These are phyloP conservation scores for Oikopleura dioica DNA, from an alignment of 23 tunicate genomes.

Conservation along the genomic window DNA sequence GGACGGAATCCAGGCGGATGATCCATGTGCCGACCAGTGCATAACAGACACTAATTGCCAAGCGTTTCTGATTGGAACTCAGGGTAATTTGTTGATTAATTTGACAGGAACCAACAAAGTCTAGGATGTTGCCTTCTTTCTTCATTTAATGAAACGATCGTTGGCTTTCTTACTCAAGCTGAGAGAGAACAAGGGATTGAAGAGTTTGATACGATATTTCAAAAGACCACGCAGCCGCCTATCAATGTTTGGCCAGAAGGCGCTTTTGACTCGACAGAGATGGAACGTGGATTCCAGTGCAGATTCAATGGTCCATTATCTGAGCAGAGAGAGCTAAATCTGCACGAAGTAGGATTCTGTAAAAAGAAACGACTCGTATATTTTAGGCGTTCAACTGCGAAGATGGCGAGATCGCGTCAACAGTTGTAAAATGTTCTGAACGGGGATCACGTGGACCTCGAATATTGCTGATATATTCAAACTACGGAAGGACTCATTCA, in stretches of 20 bases:
- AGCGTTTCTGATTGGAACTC: not conserved
- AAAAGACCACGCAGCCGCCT: not conserved
- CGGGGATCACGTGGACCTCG: constrained; percentile 10
- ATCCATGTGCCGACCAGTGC: not conserved
- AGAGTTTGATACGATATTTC: not conserved
- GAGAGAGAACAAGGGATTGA: not conserved
- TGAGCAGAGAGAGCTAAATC: not conserved
- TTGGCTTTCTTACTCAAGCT: not conserved
- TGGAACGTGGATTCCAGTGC: constrained; percentile 11
- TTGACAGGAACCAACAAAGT: not conserved
- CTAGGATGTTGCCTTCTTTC: not conserved
- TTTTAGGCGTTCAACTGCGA: constrained; percentile 1
- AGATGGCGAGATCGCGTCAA: not conserved
- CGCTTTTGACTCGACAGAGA: not conserved
- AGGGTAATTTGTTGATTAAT: not conserved
- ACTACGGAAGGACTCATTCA: not conserved
- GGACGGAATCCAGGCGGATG: not conserved
- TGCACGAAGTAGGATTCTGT: no score
- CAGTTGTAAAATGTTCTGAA: not conserved
- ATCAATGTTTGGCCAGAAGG: constrained; percentile 11
- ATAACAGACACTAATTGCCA: not conserved
- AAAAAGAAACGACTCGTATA: no score
- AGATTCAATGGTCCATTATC: not conserved
- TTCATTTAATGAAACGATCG: not conserved
- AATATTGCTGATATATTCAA: not conserved